Evolutionary conservation across 2,888 invertebrate genomes (phyloP).

Genomic region (Therioaphis trifolii): DNA sequence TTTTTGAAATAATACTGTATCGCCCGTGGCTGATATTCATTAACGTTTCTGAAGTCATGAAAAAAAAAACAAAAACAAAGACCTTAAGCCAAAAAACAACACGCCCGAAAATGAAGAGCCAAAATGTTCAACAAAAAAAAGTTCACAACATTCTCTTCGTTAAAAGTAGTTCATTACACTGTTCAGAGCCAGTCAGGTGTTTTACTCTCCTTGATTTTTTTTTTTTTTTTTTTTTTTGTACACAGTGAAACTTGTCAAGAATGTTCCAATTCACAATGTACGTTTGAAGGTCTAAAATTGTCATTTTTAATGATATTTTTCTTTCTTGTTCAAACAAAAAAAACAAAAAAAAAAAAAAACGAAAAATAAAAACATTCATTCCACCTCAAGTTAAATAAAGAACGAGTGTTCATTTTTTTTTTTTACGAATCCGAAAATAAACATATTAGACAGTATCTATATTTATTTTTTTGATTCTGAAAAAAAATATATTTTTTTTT

Average conservation of each 20-base stretch:
- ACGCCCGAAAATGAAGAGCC: not conserved
- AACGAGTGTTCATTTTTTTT: no score
- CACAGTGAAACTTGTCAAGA: not conserved
- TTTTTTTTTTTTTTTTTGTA: not conserved
- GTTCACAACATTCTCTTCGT: not conserved
- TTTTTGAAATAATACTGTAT: not conserved
- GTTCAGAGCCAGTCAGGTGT: conserved; percentile 3
- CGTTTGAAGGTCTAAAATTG: not conserved
- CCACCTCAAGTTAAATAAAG: not conserved
- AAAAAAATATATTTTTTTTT: no score
- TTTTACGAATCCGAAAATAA: no score
- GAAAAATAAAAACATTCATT: not conserved
- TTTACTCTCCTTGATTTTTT: not conserved
- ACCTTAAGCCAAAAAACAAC: not conserved
- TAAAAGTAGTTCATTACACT: conserved; percentile 18
- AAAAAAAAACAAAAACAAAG: not conserved
- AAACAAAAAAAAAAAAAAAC: not conserved
- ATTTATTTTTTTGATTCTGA: no score
- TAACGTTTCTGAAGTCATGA: not conserved
- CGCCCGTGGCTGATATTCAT: not conserved
- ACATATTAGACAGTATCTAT: no score
- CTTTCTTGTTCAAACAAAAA: not conserved
- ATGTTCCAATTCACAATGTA: not conserved
- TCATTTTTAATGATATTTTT: conserved; percentile 17
- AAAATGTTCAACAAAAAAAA: conserved; percentile 6